Base-by-base conservation (phyloP, 2,888 invertebrate genomes). In the Steromphala cineraria region DNA sequence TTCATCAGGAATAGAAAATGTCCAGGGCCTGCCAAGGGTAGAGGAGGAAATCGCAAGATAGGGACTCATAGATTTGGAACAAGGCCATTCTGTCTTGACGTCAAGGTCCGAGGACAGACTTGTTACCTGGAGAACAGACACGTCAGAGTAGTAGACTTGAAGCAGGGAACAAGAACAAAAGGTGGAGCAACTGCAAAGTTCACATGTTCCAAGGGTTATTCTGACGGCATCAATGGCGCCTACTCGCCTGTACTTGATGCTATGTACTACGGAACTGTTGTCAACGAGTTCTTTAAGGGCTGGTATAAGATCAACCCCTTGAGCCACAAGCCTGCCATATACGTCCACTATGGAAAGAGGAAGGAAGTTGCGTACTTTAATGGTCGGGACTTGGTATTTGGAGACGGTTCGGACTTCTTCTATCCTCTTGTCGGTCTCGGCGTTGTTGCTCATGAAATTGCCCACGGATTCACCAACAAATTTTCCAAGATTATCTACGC, bases 391-490 rank as follows among this genome's bases (percentile, higher is more conserved):
- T 24, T 86, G 5, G 62, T 81, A 13, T 83, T 87, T 53, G 85
- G 87, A 7, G 88, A 88, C 55, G 86, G 88, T 2, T 17, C 76
- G 28, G n/a, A 81, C 19, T 24, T 24, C 7, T 80, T 67, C 21
- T 87, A 83, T 77, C 88, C 89, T 5, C 71, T 86, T 28, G 78
- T 83, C 0, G 74, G 80, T 0, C 53, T 82, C 10, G 87, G 87
- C 28, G 77, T 87, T 3, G 55, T 89, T 0, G 86, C 83, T 2
- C 89, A 89, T 75, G 89, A 89, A 67, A 55, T 87, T 10, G 82
- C 83, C 0, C 89, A 89, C 62, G 84, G 85, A 0, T 84, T 88
- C 55, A 84, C 87, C 0, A 85, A 87, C 10, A 15, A 67, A 0
- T 82, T 86, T 56, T 82, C 87, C 1, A 67, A 67, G 15, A 80